Evolutionary conservation across 2,113 vertebrate species (phyloP), one percentile per base, ranked within the genome.

Genomic region (Chlorodrepanis virens): DNA sequence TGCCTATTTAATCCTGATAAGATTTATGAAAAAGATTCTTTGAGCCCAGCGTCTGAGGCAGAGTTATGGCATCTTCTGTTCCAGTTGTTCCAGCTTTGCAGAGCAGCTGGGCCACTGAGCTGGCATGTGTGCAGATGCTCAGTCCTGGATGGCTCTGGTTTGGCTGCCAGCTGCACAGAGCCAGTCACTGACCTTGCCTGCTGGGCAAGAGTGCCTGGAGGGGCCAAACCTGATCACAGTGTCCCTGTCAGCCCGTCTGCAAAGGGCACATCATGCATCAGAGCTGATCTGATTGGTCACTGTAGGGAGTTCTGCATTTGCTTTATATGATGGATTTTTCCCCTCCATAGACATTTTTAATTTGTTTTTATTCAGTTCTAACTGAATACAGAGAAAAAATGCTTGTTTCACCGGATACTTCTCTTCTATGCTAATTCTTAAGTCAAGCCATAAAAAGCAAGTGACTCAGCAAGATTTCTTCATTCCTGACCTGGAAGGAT

Each of bases 131-230:
- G 23, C 75, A 64, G 3, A 10, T 75, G 12, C 47, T 28, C 22
- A 47, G 52, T 28, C 27, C 60, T 64, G n/a, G 56, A 7, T 56
- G 14, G 18, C 22, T 60, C 35, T 47, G 47, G 2, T 54, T 52
- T 59, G 56, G 47, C 85, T 77, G 67, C 45, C 54, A 56, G 2
- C 47, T 68, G 44, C 57, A 18, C 63, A 52, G 72, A 78, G 45
- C 20, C 47, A 22, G 25, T n/a, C 64, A 9, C 2, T 14, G 22
- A 35, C 18, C 28, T 49, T 39, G 27, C 12, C 50, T 74, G 52
- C 27, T 18, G 9, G 53, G 56, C 4, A 2, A 0, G 4, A 35
- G 53, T 16, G n/a, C 27, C 56, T 63, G 33, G 1, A 10, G 16
- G 28, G 42, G 17, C 35, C 35, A n/a, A 45, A 31, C 2, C 14